phyloP scores from a whole-genome alignment of 2,888 invertebrate species.

The Cataglyphis rosenhaueri region DNA sequence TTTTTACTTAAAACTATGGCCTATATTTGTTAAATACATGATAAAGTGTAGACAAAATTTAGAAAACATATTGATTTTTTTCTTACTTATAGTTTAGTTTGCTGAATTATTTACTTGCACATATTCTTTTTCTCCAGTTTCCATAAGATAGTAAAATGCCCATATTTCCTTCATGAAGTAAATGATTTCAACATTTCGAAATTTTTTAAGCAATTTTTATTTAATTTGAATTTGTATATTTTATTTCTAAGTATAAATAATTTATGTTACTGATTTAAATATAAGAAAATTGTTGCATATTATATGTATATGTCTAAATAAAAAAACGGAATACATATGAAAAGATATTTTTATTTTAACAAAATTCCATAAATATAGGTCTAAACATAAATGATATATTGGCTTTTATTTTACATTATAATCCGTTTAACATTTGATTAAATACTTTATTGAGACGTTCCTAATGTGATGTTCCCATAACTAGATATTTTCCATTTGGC shows the following conservation, averaged over 20 bases:
- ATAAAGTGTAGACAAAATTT: background rate
- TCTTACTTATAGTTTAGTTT: background rate
- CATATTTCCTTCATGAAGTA: background rate
- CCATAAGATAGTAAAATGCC: background rate
- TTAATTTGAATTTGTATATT: background rate
- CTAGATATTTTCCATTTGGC: background rate
- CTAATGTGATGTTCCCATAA: background rate
- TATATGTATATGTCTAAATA: background rate
- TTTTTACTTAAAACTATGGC: background rate
- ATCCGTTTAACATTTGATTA: background rate
- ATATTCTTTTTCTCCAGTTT: background rate
- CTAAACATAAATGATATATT: background rate
- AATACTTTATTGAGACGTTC: background rate
- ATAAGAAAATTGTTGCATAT: background rate
- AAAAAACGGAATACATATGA: background rate
- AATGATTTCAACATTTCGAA: background rate
- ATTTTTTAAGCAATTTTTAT: conserved; percentile 9
- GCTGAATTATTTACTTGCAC: background rate
- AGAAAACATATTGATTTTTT: background rate
- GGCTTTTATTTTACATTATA: background rate
- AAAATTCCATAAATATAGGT: background rate
- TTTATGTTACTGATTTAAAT: background rate
- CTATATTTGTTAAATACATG: conserved; percentile 4
- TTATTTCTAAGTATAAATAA: background rate
- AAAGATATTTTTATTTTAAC: background rate